These are phyloP conservation scores for Hyperoplus immaculatus DNA, from an alignment of 2,797 vertebrate species.

Conservation along the genomic window DNA sequence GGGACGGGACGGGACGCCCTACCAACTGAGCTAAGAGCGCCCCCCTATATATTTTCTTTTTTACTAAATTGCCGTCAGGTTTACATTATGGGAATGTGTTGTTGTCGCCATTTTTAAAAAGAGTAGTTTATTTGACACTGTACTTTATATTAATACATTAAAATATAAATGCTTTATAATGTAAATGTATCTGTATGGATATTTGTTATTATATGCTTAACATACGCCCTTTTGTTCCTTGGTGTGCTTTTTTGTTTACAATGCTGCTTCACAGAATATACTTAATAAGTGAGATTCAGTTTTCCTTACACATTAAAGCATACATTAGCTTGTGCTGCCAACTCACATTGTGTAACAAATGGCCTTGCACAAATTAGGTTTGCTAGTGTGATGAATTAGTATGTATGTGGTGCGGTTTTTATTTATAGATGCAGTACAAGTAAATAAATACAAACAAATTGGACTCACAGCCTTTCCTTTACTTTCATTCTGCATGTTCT, in stretches of 20 bases:
- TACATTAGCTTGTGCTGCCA: not conserved
- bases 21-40: too few relatives aligned
- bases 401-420: not conserved
- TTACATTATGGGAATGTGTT: too few relatives aligned
- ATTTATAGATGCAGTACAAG: slow-evolving; percentile 18
- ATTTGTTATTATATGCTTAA: not conserved
- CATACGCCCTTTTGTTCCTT: not conserved
- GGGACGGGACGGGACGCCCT: too few relatives aligned
- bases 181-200: too few relatives aligned
- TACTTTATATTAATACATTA: too few relatives aligned
- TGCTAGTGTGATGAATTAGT: slow-evolving; percentile 35
- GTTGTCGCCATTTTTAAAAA: too few relatives aligned
- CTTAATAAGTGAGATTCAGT: slow-evolving; percentile 16
- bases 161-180: too few relatives aligned
- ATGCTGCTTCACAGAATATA: not conserved
- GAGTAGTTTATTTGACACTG: too few relatives aligned
- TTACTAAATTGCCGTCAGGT: too few relatives aligned
- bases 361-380: slow-evolving; percentile 24
- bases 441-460: slow-evolving; percentile 5
- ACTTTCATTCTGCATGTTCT: not conserved
- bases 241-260: not conserved
- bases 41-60: too few relatives aligned
- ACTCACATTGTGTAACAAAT: slow-evolving; percentile 13
- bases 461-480: not conserved
- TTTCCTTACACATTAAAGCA: slow-evolving; percentile 10